phyloP scores from a whole-genome alignment of 2,888 invertebrate species.

The Cyclophora punctaria region DNA sequence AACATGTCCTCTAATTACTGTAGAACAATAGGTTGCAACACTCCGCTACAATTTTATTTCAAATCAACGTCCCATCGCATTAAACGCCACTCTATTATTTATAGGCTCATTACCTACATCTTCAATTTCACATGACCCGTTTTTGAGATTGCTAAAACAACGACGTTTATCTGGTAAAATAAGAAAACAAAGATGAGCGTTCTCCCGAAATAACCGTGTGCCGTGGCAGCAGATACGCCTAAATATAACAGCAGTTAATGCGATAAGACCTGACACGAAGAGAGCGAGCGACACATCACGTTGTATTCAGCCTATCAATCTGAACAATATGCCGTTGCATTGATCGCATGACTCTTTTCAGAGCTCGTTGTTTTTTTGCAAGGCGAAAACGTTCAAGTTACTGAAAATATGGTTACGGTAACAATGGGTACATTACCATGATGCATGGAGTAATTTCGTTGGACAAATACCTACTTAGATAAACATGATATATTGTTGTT shows the following conservation, averaged over 20 bases:
- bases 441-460: no score
- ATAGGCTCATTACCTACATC: slow-evolving; percentile 4
- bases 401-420: slow-evolving; percentile 9
- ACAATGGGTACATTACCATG: slow-evolving; percentile 5
- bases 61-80: no score
- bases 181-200: slow-evolving; percentile 51
- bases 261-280: slow-evolving; percentile 44
- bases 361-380: slow-evolving; percentile 2
- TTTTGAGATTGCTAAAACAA: slow-evolving; percentile 24
- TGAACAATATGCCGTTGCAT: not conserved
- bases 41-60: no score
- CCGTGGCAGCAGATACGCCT: slow-evolving; percentile 36
- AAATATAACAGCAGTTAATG: slow-evolving; percentile 48
- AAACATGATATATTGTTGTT: no score
- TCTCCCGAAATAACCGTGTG: slow-evolving; percentile 56
- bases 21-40: no score
- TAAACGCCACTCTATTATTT: not conserved
- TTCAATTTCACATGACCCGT: slow-evolving; percentile 38
- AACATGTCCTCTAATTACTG: not conserved
- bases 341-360: not conserved
- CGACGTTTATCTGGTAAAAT: slow-evolving; percentile 41
- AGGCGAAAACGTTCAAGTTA: slow-evolving; percentile 1
- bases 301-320: not conserved
- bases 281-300: slow-evolving; percentile 2
- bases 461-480: no score